phyloP scores from a whole-genome alignment of 2,888 invertebrate genomes.

The Chymomyza fuscimana region DNA sequence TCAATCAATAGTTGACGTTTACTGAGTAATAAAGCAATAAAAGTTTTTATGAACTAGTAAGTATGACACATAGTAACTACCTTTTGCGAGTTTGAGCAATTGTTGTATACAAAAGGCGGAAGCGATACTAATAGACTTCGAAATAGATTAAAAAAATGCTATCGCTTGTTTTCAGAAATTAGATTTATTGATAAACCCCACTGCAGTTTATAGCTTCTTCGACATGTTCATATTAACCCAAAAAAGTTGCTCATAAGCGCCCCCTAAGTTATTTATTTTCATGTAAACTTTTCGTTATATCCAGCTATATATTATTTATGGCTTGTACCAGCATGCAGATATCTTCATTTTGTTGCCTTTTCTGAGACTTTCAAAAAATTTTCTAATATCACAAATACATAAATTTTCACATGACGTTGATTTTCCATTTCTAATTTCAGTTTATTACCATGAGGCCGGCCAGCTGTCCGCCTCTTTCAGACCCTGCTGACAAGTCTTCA shows the following conservation, averaged over 20 bases:
- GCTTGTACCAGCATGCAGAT: background rate
- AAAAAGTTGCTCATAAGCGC: background rate
- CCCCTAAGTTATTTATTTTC: background rate
- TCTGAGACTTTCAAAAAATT: background rate
- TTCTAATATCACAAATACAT: background rate
- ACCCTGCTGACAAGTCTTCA: background rate
- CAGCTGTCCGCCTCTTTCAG: background rate
- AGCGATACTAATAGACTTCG: too few relatives aligned
- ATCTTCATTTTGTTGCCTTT: background rate
- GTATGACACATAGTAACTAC: too few relatives aligned
- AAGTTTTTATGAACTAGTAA: too few relatives aligned
- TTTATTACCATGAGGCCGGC: background rate
- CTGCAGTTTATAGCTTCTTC: background rate
- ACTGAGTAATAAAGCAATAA: too few relatives aligned
- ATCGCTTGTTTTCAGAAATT: slow-evolving; percentile 40
- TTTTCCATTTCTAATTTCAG: background rate
- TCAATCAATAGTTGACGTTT: too few relatives aligned
- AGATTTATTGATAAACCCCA: too few relatives aligned
- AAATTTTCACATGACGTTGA: background rate
- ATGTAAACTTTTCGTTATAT: background rate
- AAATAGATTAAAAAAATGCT: slow-evolving; percentile 66
- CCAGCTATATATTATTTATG: background rate
- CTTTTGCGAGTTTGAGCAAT: too few relatives aligned
- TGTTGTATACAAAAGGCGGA: too few relatives aligned
- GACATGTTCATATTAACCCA: background rate